These are phyloP conservation scores for Pteruthius melanotis DNA, from an alignment of 2,113 vertebrate genomes.

Conservation along the genomic window DNA sequence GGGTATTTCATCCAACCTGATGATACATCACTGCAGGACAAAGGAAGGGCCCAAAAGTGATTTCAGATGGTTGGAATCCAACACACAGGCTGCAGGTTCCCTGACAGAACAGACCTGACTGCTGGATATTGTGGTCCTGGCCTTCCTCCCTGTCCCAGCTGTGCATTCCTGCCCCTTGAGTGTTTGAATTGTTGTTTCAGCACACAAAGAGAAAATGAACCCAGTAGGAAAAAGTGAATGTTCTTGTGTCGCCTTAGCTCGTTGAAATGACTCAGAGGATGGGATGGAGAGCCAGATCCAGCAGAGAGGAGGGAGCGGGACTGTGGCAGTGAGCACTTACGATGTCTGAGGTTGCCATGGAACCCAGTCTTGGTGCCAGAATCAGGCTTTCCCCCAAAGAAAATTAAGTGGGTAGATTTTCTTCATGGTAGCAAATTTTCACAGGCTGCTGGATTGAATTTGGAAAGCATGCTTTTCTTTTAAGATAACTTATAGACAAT, in stretches of 20 bases:
- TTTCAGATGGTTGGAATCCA: background rate
- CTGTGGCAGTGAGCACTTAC: background rate
- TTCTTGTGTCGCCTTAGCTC: background rate
- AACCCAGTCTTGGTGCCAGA: background rate
- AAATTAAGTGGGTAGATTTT: background rate
- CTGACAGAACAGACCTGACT: background rate
- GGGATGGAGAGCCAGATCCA: background rate
- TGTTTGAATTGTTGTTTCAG: background rate
- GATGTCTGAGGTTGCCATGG: background rate
- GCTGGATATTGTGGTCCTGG: background rate
- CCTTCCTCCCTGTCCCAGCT: background rate
- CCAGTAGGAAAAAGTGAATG: background rate
- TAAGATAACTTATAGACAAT: background rate
- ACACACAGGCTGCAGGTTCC: background rate
- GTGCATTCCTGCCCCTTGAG: background rate
- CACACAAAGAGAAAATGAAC: background rate
- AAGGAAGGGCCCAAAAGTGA: background rate
- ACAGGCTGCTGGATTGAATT: background rate
- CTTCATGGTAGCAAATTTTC: background rate
- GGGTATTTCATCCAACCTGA: background rate
- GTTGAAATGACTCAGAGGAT: conserved; percentile 9
- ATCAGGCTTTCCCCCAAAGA: background rate
- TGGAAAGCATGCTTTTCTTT: background rate
- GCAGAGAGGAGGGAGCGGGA: background rate
- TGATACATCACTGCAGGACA: background rate